Evolutionary conservation across 2,797 vertebrate species (phyloP).

Genomic region (Sebastolobus alascanus): DNA sequence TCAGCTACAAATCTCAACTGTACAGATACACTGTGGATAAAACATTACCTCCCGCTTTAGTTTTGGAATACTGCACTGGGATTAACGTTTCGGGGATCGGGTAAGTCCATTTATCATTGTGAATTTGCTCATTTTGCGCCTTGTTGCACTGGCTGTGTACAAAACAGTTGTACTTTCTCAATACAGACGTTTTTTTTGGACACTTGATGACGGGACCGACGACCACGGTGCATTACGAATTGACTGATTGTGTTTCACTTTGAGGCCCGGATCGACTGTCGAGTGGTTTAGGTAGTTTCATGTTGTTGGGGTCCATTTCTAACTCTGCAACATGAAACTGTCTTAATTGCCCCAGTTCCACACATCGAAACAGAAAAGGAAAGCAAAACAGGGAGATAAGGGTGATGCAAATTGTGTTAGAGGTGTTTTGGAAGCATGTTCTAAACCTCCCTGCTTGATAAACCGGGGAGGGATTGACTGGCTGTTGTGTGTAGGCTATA

Average conservation of each 20-base stretch:
- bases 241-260: constrained; percentile 61
- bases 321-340: constrained; percentile 98
- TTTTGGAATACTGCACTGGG: constrained; percentile 47
- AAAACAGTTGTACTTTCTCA: constrained; percentile 38
- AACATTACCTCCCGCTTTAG: constrained; percentile 24
- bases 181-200: constrained; percentile 32
- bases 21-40: constrained; percentile 59
- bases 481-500: constrained; percentile 36
- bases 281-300: constrained; percentile 99
- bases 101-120: constrained; percentile 68
- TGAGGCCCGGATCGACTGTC: constrained; percentile 87
- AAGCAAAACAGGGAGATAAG: constrained; percentile 26
- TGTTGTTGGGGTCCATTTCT: constrained; percentile 97
- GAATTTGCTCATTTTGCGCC: constrained; percentile 46
- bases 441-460: constrained; percentile 15
- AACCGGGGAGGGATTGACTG: constrained; percentile 32
- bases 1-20: constrained; percentile 56
- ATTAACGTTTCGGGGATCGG: constrained; percentile 50
- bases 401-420: constrained; percentile 32
- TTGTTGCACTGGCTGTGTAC: constrained; percentile 46
- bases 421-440: constrained; percentile 37
- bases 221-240: constrained; percentile 55
- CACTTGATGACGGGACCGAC: constrained; percentile 55
- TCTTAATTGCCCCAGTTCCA: constrained; percentile 94
- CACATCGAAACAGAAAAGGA: constrained; percentile 71